Conservation (phyloP, 1,140 invertebrate genomes). For the Zophobas atratus region DNA sequence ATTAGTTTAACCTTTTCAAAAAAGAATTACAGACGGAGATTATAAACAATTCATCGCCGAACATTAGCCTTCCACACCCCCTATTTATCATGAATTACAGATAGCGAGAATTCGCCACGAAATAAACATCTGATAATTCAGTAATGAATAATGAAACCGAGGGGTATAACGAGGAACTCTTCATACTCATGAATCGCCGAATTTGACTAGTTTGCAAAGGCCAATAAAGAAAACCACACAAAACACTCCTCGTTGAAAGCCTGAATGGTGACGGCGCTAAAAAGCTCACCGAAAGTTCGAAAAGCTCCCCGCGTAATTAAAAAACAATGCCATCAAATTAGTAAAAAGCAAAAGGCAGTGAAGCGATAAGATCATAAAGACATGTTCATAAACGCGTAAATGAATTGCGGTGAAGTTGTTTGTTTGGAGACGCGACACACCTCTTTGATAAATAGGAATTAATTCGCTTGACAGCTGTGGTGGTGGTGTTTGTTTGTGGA, state of each 20-base stretch:
- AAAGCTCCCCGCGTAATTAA: slow-evolving; percentile 47
- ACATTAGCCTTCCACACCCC: background rate
- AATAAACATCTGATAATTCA: slow-evolving; percentile 17
- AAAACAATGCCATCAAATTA: slow-evolving; percentile 52
- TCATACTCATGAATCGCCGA: slow-evolving; percentile 2
- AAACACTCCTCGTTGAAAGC: slow-evolving; percentile 23
- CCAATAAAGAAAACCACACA: slow-evolving; percentile 21
- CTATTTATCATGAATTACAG: slow-evolving; percentile 5
- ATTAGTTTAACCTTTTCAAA: background rate
- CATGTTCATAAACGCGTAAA: slow-evolving; percentile 55
- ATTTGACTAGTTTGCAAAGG: background rate
- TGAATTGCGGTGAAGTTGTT: slow-evolving; percentile 51
- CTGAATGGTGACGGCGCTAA: slow-evolving; percentile 36
- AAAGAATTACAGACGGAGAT: slow-evolving; percentile 5
- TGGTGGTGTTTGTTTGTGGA: slow-evolving; percentile 48
- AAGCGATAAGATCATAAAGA: slow-evolving; percentile 54
- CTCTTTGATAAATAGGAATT: slow-evolving; percentile 51
- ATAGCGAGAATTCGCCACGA: slow-evolving; percentile 11
- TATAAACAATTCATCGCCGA: background rate
- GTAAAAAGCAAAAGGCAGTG: slow-evolving; percentile 50
- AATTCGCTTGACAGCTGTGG: slow-evolving; percentile 47
- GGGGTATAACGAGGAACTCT: background rate
- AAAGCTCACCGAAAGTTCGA: slow-evolving; percentile 48
- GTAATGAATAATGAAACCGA: background rate
- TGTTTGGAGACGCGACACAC: slow-evolving; percentile 44